Evolutionary conservation across 2,113 vertebrate genomes (phyloP).

Genomic region (Todiramphus saurophagus): DNA sequence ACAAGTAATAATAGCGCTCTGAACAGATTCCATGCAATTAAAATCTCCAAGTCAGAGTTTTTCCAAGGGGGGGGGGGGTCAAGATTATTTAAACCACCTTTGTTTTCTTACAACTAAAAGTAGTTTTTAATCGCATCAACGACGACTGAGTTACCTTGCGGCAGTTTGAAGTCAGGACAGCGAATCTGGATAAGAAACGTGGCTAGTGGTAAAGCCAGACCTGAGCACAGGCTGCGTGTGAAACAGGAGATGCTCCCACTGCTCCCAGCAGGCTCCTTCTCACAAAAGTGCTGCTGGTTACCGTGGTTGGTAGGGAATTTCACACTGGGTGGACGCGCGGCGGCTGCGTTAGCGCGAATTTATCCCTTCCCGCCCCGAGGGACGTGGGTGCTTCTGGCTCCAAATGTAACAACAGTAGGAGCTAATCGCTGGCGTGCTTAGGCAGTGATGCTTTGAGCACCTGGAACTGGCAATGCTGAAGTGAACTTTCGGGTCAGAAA

Average conservation of each 20-base stretch:
- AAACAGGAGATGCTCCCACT: background rate
- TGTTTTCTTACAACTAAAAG: background rate
- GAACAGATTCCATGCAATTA: slow-evolving; percentile 61
- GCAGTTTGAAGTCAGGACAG: background rate
- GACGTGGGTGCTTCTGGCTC: background rate
- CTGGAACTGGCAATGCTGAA: background rate
- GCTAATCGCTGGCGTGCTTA: background rate
- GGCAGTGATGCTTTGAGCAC: background rate
- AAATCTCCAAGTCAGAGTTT: slow-evolving; percentile 44
- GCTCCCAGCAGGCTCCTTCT: background rate
- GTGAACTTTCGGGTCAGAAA: background rate
- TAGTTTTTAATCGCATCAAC: background rate
- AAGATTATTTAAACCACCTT: background rate
- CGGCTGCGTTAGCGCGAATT: background rate
- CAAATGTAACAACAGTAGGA: background rate
- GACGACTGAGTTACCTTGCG: fast-evolving
- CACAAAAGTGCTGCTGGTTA: fast-evolving
- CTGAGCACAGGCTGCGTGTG: fast-evolving
- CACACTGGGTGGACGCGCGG: fast-evolving
- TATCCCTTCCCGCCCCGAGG: background rate
- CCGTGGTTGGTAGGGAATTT: background rate
- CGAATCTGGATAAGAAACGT: background rate
- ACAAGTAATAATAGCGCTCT: slow-evolving; percentile 62
- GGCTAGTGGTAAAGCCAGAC: background rate
- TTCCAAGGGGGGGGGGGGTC: slow-evolving; percentile 52